phyloP scores from a whole-genome alignment of 2,797 vertebrate species.

The Allobates femoralis region DNA sequence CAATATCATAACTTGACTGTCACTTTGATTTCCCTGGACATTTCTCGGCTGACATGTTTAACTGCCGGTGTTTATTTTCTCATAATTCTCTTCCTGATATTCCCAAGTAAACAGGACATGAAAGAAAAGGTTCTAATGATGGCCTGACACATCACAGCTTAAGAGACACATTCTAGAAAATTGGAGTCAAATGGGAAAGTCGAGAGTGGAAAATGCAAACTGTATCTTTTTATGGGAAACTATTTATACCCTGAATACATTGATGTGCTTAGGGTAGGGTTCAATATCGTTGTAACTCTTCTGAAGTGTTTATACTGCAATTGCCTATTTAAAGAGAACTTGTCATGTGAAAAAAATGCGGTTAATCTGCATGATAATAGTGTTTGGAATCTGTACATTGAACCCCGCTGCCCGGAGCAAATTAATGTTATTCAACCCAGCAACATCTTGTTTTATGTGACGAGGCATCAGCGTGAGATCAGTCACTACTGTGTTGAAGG shows the following conservation, averaged over 20 bases:
- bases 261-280: neutral
- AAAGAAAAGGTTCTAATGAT: conserved; percentile 18
- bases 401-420: too few relatives aligned
- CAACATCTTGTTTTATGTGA: too few relatives aligned
- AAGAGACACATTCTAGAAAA: neutral
- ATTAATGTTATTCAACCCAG: too few relatives aligned
- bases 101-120: conserved; percentile 6
- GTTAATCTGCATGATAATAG: too few relatives aligned
- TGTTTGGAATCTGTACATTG: too few relatives aligned
- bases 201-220: neutral
- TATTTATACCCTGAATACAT: neutral
- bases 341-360: too few relatives aligned
- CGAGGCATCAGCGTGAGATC: too few relatives aligned
- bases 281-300: too few relatives aligned
- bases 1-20: conserved; percentile 12
- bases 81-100: conserved; percentile 5
- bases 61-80: neutral
- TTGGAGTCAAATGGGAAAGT: neutral
- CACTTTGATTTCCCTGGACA: conserved; percentile 27
- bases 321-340: too few relatives aligned
- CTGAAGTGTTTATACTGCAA: too few relatives aligned
- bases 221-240: conserved; percentile 9
- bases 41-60: conserved; percentile 5
- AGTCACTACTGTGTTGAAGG: too few relatives aligned
- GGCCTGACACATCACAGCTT: neutral